phyloP scores from a whole-genome alignment of 2,797 vertebrate species.

The Pseudomugil gertrudae region DNA sequence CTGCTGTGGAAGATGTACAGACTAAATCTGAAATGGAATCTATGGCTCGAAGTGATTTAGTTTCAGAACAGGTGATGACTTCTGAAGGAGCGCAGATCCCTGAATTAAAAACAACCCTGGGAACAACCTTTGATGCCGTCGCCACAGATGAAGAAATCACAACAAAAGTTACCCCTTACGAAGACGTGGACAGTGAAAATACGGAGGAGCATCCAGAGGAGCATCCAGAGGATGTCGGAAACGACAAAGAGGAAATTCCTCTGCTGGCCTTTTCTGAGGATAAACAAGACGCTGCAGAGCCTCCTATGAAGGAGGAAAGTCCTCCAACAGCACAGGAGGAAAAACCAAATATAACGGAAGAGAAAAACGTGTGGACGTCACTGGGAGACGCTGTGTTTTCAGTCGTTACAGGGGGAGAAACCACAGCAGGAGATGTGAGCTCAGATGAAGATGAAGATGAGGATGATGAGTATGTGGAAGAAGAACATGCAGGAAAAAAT shows the following conservation, averaged over 20 bases:
- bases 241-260: conserved; percentile 43
- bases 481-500: conserved; percentile 19
- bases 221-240: conserved; percentile 43
- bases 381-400: conserved; percentile 79
- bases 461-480: conserved; percentile 64
- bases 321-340: conserved; percentile 22
- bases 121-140: conserved; percentile 88
- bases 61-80: conserved; percentile 61
- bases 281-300: conserved; percentile 19
- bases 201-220: conserved; percentile 55
- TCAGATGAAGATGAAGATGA: conserved; percentile 70
- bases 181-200: conserved; percentile 74
- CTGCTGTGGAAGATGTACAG: conserved; percentile 62
- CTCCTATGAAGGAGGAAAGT: conserved; percentile 26
- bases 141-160: conserved; percentile 88
- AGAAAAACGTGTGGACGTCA: conserved; percentile 65
- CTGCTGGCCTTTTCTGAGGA: conserved; percentile 77
- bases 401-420: conserved; percentile 76
- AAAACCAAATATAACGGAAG: conserved; percentile 46
- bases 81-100: conserved; percentile 79
- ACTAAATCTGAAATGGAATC: conserved; percentile 63
- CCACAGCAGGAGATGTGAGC: conserved; percentile 26
- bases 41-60: conserved; percentile 59
- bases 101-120: conserved; percentile 85
- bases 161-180: conserved; percentile 80